Percentiles rank a stretch among this genome's conserved stretches.
phyloP scores from a whole-genome alignment of 2,888 invertebrate species.

The Drosophila mimica region DNA sequence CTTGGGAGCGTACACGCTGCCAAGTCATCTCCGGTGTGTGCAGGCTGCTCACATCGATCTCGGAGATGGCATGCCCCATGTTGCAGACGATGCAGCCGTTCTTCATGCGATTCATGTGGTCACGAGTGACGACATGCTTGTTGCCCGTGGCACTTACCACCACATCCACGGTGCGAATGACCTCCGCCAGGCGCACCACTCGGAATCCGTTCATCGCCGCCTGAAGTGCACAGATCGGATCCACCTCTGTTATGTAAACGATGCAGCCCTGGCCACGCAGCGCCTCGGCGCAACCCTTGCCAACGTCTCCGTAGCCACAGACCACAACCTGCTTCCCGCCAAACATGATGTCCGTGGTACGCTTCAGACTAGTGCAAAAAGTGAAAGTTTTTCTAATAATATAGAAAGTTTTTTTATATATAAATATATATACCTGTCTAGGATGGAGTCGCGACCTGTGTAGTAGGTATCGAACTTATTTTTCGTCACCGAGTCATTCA shows the following conservation, averaged over 20 bases:
- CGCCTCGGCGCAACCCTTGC: conserved; percentile 97
- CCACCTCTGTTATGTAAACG: conserved; percentile 94
- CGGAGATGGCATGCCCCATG: conserved; percentile 98
- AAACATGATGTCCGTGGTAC: conserved; percentile 93
- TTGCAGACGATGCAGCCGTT: conserved; percentile 97
- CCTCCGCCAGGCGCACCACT: conserved; percentile 96
- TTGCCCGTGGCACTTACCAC: conserved; percentile 98
- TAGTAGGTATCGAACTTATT: conserved; percentile 98
- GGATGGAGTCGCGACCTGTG: conserved; percentile 95
- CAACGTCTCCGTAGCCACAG: conserved; percentile 98
- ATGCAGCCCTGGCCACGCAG: conserved; percentile 96
- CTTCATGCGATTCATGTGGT: conserved; percentile 98
- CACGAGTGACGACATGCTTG: conserved; percentile 96
- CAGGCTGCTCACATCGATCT: conserved; percentile 96
- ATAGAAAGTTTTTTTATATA: neutral
- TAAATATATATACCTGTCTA: conserved; percentile 88
- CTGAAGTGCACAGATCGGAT: conserved; percentile 98
- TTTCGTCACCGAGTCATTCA: conserved; percentile 95
- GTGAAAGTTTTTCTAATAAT: neutral
- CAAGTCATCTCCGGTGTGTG: conserved; percentile 97
- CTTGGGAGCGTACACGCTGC: conserved; percentile 98
- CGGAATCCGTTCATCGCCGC: conserved; percentile 98
- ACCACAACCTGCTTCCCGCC: conserved; percentile 97
- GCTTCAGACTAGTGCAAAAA: conserved; percentile 82
- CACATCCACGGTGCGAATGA: conserved; percentile 95